Evolutionary conservation across 1,140 invertebrate genomes (phyloP).

Genomic region (Bombyx mori): ASM3026992v2 NC_085120.1:6378001-6378500

Average conservation of each 20-base stretch:
- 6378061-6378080: no score
- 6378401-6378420: no score
- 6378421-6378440: no score
- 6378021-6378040: neutral
- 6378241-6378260: constrained; percentile 95
- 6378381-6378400: no score
- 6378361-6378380: no score
- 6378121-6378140: constrained; percentile 96
- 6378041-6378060: no score
- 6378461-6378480: no score
- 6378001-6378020: neutral
- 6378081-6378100: constrained; percentile 66
- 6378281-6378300: constrained; percentile 91
- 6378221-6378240: constrained; percentile 93
- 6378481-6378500: no score
- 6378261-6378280: constrained; percentile 97
- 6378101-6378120: constrained; percentile 95
- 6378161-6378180: constrained; percentile 89
- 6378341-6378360: no score
- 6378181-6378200: constrained; percentile 91
- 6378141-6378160: constrained; percentile 88
- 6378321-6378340: no score
- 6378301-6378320: neutral
- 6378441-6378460: no score
- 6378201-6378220: constrained; percentile 89